Evolutionary conservation across 2,113 vertebrate genomes (phyloP).

Genomic region (Uria lomvia): DNA sequence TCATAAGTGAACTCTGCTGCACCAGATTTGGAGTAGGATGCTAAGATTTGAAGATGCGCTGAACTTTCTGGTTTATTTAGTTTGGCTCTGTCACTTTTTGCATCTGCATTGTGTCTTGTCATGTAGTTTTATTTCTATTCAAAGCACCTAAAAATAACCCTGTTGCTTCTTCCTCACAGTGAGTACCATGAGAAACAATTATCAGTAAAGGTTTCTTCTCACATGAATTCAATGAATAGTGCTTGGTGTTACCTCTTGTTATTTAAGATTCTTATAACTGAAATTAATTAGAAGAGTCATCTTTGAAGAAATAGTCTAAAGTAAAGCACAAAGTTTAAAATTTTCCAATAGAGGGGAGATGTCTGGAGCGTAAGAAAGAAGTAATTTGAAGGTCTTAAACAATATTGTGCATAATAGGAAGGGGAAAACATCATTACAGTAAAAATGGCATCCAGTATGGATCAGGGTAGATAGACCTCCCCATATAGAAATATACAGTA

Average conservation of each 20-base stretch:
- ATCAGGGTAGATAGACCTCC: background rate
- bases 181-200: background rate
- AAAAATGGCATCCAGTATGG: background rate
- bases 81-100: conserved; percentile 7
- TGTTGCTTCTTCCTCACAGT: background rate
- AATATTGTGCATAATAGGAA: background rate
- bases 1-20: background rate
- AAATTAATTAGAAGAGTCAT: background rate
- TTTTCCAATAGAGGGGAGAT: background rate
- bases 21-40: background rate
- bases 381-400: background rate
- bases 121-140: background rate
- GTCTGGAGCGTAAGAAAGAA: background rate
- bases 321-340: background rate
- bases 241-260: background rate
- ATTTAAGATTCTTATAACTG: background rate
- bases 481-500: background rate
- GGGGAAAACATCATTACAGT: background rate
- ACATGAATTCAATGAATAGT: background rate
- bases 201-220: background rate
- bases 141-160: conserved; percentile 2
- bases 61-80: conserved; percentile 33
- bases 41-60: background rate
- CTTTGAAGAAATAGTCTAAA: background rate
- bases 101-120: conserved; percentile 23